These are phyloP conservation scores for Pseudomyrmex pallidus DNA, from an alignment of 1,140 invertebrate genomes.

Conservation along the genomic window DNA sequence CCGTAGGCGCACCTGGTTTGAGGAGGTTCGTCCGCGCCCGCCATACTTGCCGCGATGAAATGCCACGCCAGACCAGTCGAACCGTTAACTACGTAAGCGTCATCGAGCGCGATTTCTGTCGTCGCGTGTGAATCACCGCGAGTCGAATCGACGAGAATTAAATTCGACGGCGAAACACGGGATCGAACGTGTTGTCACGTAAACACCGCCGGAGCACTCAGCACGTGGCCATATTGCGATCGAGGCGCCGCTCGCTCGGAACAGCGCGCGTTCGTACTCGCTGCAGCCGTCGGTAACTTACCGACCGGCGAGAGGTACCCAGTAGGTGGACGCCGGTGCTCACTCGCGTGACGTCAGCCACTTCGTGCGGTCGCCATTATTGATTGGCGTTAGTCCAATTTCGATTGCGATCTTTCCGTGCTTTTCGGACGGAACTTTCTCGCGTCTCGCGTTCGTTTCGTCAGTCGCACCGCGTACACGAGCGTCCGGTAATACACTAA, in stretches of 20 bases:
- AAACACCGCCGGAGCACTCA: conserved; percentile 73
- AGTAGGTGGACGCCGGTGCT: neutral
- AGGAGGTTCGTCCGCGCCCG: conserved; percentile 51
- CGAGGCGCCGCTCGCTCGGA: conserved; percentile 61
- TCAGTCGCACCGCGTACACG: too few species aligned
- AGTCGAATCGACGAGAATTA: neutral
- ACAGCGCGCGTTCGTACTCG: neutral
- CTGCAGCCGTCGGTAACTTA: neutral
- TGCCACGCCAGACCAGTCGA: neutral
- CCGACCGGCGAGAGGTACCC: conserved; percentile 13
- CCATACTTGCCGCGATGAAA: conserved; percentile 47
- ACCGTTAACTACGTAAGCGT: conserved; percentile 9
- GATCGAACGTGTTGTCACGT: conserved; percentile 60
- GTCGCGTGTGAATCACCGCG: conserved; percentile 31
- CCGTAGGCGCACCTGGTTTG: conserved; percentile 66
- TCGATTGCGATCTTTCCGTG: too few species aligned
- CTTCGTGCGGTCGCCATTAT: neutral
- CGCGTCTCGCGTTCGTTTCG: too few species aligned
- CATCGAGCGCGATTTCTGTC: conserved; percentile 19
- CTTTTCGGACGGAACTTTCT: too few species aligned
- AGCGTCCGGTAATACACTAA: too few species aligned
- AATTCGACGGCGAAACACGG: neutral
- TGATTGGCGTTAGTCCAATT: too few species aligned
- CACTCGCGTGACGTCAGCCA: neutral
- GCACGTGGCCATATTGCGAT: conserved; percentile 83